Conservation (phyloP, 2,797 vertebrate genomes). For the Eleutherodactylus coqui region DNA sequence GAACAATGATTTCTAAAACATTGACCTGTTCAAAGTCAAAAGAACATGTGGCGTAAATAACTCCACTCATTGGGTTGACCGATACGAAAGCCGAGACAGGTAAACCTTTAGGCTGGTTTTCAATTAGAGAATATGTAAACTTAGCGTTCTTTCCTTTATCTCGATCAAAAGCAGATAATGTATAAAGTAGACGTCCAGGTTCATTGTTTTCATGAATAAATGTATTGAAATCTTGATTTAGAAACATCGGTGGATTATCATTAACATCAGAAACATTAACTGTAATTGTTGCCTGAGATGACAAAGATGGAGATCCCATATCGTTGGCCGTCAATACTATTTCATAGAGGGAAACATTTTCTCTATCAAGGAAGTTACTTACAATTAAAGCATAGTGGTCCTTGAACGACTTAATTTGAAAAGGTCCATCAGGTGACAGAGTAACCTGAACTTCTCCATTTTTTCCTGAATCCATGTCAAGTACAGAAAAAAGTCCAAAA, state of each 20-base stretch:
- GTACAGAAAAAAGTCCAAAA: conserved; percentile 90
- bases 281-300: conserved; percentile 80
- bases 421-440: conserved; percentile 79
- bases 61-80: conserved; percentile 87
- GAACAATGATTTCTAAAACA: conserved; percentile 85
- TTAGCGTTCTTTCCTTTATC: conserved; percentile 86
- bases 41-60: conserved; percentile 89
- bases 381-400: conserved; percentile 93
- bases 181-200: conserved; percentile 83
- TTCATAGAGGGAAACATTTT: conserved; percentile 81
- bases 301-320: conserved; percentile 83
- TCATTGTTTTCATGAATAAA: conserved; percentile 89
- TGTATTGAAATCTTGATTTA: conserved; percentile 86
- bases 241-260: conserved; percentile 90
- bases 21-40: conserved; percentile 92
- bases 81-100: conserved; percentile 89
- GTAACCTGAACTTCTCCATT: conserved; percentile 89
- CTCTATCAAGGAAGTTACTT: conserved; percentile 84
- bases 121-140: conserved; percentile 85
- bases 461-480: conserved; percentile 87
- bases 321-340: conserved; percentile 86
- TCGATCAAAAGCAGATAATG: conserved; percentile 85
- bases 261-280: conserved; percentile 95
- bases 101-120: conserved; percentile 79
- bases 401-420: conserved; percentile 88